These are phyloP conservation scores for Bovichtus variegatus DNA, from an alignment of 2,797 vertebrate genomes.

Conservation along the genomic window DNA sequence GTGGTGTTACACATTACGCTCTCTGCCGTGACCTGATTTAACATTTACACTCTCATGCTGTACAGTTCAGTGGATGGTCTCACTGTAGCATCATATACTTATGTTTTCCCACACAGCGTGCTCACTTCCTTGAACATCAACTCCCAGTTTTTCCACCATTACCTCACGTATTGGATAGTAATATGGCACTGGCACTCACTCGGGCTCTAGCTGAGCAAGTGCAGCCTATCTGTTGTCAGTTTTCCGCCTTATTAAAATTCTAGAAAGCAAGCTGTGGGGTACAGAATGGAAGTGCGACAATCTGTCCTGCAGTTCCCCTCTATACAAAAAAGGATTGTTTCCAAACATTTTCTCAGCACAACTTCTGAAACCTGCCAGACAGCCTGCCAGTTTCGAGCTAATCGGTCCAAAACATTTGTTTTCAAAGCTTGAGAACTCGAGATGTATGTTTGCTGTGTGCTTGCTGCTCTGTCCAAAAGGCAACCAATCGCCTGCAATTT, in stretches of 20 bases:
- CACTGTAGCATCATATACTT: neutral
- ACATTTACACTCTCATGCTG: neutral
- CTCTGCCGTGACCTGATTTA: neutral
- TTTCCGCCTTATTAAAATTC: constrained; percentile 4
- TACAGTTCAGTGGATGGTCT: neutral
- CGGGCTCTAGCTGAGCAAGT: constrained; percentile 26
- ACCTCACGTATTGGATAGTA: constrained; percentile 12
- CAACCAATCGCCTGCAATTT: constrained; percentile 34
- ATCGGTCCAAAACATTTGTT: constrained; percentile 25
- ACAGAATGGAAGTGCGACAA: constrained; percentile 18
- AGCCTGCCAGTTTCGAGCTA: neutral
- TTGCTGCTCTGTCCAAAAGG: constrained; percentile 8
- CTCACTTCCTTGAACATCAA: constrained; percentile 6
- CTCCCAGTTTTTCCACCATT: constrained; percentile 16
- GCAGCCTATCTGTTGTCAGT: constrained; percentile 19
- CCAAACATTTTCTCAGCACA: constrained; percentile 37
- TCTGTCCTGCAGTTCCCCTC: constrained; percentile 24
- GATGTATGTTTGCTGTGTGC: constrained; percentile 11
- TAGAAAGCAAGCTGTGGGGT: constrained; percentile 1
- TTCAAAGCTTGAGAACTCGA: neutral
- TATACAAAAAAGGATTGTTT: constrained; percentile 24
- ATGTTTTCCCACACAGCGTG: neutral
- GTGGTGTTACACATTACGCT: neutral
- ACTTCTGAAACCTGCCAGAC: constrained; percentile 6
- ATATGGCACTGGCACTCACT: neutral